Base-by-base conservation (phyloP, 1,140 invertebrate genomes). In the Gonioctena quinquepunctata region DNA sequence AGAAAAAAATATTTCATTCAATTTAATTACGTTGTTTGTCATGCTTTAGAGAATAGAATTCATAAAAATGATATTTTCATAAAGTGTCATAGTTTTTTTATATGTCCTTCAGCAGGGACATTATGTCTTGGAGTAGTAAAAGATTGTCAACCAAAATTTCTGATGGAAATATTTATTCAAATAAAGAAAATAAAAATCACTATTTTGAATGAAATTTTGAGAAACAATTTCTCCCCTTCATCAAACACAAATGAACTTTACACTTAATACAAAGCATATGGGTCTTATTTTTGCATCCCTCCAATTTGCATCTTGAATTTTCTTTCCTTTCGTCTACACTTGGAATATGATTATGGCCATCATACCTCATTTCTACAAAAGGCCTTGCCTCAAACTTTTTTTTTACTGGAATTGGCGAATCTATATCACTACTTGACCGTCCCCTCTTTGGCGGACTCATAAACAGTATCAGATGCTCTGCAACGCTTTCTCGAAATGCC, bases 201-300 rank as follows among this genome's bases (percentile, higher is more conserved):
- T 54, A 56, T 27, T 66, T 56, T 23, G 18, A 66, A 66, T 56
- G 64, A 33, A 65, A 52, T 28, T 28, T 66, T 27, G 50, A 22
- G 18, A 65, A 52, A 52, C 19, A 52, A 50, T 65, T 50, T 22
- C 63, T 21, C 22, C 42, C 42, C 23, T 65, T 65, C 48, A 50
- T 49, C 63, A 50, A 22, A 18, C 33, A 52, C 48, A 50, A 42
- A 50, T 50, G 42, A 65, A 65, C 23, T 23, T 65, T 23, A 50
- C 21, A 50, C 27, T 50, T 65, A 50, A 19, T 49, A 26, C 16
- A 23, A 65, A 22, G 48, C n/a, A 65, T 50, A 25, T 50, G 63
- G n/a, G 61, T 63, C 61, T 33, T 63, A 63, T 63, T 42, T 63
- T 63, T 49, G 33, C 42, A 65, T 65, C 63, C 27, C 60, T 64